Base-by-base conservation (phyloP, 2,888 invertebrate genomes). In the Podotricha telesiphe region DNA sequence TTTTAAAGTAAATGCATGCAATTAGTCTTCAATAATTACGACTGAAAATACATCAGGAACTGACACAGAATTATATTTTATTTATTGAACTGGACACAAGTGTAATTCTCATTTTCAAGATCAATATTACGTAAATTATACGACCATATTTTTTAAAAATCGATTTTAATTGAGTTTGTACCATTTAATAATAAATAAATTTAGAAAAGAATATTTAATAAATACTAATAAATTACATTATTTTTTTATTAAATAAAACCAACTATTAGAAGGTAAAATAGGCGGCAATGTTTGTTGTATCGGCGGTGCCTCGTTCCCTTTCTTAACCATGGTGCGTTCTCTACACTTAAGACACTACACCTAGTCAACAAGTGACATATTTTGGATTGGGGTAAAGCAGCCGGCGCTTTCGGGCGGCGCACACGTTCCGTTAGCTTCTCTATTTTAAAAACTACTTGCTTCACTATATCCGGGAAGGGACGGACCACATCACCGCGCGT, bases 391-490 rank as follows among this genome's bases (percentile, higher is more conserved):
- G 89, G 88, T 89, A 91, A 88, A 92, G 85, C 88, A 85, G 83
- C 83, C 86, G 90, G 87, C 86, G 90, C 91, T 91, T 91, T 91
- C 89, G 89, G 90, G 85, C 91, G 80, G 88, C 86, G 85, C 85
- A 89, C 90, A 89, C 91, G 91, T 90, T 89, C 88, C 90, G 91
- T 89, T 91, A 86, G 88, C 85, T 91, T 89, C 91, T 91, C 89
- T 92, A 91, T 91, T 92, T 89, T 88, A 91, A 90, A 91, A 91
- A 88, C 87, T 86, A 88, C 89, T 89, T 88, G 85, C 83, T 86
- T 82, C 82, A 82, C 88, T 89, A 89, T 92, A 93, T 91, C 91
- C 90, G 91, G 91, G 87, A 91, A 93, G 92, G 91, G 92, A 87
- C 84, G 63, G 84, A 85, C 86, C 87, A 86, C 87, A 86, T 85